Base-by-base conservation (phyloP, 2,888 invertebrate genomes). In the Nemoura dubitans region DNA sequence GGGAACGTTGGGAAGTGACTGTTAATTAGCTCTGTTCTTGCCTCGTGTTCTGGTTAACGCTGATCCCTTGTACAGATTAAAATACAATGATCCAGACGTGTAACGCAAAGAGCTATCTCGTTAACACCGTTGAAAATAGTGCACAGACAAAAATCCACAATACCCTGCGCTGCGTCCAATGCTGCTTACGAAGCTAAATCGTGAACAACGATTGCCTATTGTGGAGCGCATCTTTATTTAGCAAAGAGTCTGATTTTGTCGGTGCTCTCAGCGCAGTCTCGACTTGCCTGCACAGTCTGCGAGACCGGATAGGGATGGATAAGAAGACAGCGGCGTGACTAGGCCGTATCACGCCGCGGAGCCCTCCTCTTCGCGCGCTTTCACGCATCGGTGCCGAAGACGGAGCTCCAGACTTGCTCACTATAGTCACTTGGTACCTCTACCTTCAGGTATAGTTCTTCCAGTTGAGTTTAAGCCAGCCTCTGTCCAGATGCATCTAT, bases 1-100 rank as follows among this genome's bases (percentile, higher is more conserved):
- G 78, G 28, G 78, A 78, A 78, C 78, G 26, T 26, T 7, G 7
- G n/a, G 81, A 81, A 81, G 81, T 81, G 81, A 81, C 27, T 30
- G 81, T 81, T 81, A 81, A 81, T 81, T 81, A 81, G 81, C 81
- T n/a, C 2, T 81, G 81, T 81, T 81, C 28, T 81, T 81, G 81
- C 81, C 30, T 81, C 81, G 81, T 81, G 81, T 30, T 81, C 30
- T 81, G 26, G 29, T 81, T 81, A 81, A 81, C 81, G 81, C 81
- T 81, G 81, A 81, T 81, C 81, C 28, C 81, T 5, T 29, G 81
- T 81, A 30, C 29, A n/a, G 81, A 81, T 81, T 30, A 30, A n/a
- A 81, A 81, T 59, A 59, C 81, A 81, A 30, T 81, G 81, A 81
- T 81, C 81, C 26, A 29, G 81, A 81, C 30, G 27, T 28, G 29